Conservation (phyloP, 2,888 invertebrate species). For the Dendrolimus houi region DNA sequence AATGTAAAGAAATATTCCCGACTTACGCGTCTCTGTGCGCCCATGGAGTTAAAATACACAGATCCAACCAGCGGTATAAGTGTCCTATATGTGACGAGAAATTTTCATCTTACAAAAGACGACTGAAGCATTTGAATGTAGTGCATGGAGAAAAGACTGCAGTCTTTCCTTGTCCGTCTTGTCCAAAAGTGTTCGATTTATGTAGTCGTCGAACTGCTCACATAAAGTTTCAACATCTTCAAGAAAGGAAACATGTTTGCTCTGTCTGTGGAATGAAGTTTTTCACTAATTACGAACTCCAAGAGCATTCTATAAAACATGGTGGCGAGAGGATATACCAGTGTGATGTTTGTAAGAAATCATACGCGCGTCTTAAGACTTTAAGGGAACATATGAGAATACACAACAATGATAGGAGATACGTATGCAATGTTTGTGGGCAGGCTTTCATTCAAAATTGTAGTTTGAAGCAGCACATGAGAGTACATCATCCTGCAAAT, state of each 20-base stretch:
- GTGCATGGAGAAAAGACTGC: constrained; percentile 61
- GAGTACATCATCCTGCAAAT: constrained; percentile 60
- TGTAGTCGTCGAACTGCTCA: constrained; percentile 61
- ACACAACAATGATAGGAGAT: constrained; percentile 54
- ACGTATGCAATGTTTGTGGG: constrained; percentile 49
- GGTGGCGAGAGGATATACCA: constrained; percentile 67
- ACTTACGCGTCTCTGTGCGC: constrained; percentile 51
- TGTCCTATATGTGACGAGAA: constrained; percentile 66
- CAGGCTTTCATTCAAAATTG: constrained; percentile 57
- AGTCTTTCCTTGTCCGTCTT: constrained; percentile 56
- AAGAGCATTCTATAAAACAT: constrained; percentile 73
- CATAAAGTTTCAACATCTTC: constrained; percentile 56
- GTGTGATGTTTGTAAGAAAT: constrained; percentile 67
- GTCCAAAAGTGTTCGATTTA: constrained; percentile 57
- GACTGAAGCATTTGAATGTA: constrained; percentile 52
- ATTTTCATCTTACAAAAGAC: constrained; percentile 58
- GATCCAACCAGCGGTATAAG: constrained; percentile 58
- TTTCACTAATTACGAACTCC: constrained; percentile 71
- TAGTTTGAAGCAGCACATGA: constrained; percentile 56
- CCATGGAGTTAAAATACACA: constrained; percentile 54
- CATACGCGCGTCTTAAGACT: constrained; percentile 63
- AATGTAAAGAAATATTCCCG: constrained; percentile 45
- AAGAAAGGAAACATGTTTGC: constrained; percentile 67
- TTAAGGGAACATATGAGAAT: constrained; percentile 60
- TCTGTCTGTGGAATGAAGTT: constrained; percentile 71